Conservation (phyloP, 1,140 invertebrate species). For the Chymomyza costata region DNA sequence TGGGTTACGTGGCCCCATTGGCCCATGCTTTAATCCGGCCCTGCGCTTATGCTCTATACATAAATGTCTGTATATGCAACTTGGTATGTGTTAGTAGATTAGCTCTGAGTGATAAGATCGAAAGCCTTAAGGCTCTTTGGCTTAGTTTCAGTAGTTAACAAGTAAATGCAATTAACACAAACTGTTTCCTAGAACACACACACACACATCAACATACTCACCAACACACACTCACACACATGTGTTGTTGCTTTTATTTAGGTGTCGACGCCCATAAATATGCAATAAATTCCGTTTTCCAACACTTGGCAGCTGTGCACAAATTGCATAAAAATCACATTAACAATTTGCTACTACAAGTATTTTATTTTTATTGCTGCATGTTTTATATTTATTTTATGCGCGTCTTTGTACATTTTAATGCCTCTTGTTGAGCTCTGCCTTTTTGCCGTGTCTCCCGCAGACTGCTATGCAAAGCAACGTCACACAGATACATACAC, state of each 20-base stretch:
- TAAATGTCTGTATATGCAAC: no score
- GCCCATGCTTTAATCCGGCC: no score
- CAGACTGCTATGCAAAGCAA: constrained; percentile 39
- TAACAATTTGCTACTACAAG: constrained; percentile 71
- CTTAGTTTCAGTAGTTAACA: background rate
- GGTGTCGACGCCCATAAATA: constrained; percentile 37
- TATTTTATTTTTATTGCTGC: constrained; percentile 73
- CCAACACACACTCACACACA: background rate
- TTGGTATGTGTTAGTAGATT: no score
- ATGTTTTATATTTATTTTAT: constrained; percentile 73
- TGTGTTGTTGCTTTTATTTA: background rate
- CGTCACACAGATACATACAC: constrained; percentile 6
- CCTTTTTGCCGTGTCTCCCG: no score
- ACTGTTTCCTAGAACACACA: constrained; percentile 27
- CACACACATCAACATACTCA: background rate
- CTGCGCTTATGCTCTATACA: no score
- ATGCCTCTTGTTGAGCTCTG: constrained; percentile 27
- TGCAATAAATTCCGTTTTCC: constrained; percentile 41
- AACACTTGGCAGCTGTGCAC: background rate
- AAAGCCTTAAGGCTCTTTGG: constrained; percentile 21
- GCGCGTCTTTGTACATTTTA: constrained; percentile 56
- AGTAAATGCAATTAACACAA: constrained; percentile 53
- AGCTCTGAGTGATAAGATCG: no score
- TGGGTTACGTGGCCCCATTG: no score
- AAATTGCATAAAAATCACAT: constrained; percentile 71